A percentile compares a stretch with the other conserved stretches of the same genome.
These are phyloP conservation scores for Hydropotes inermis DNA, from an alignment of 2,113 vertebrate genomes.

Conservation along the genomic window DNA sequence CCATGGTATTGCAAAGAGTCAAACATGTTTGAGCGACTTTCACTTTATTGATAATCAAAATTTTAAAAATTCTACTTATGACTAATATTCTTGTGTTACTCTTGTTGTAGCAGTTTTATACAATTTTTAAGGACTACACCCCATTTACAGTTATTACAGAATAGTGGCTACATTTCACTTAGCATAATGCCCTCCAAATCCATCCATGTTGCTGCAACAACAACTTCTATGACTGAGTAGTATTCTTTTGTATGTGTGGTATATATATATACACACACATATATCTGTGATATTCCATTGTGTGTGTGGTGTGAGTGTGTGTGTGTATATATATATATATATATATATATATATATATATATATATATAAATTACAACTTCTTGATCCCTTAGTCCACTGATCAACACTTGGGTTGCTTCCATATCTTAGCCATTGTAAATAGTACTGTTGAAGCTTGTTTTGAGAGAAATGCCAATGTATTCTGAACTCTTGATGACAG, in stretches of 20 bases:
- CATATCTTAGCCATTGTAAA: not conserved
- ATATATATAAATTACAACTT: not conserved
- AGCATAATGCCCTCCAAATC: not conserved
- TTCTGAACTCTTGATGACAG: not conserved
- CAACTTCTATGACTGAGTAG: not conserved
- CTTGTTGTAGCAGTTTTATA: not conserved
- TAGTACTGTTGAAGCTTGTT: not conserved
- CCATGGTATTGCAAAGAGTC: not conserved
- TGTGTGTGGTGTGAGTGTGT: accelerated
- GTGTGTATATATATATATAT: too few relatives aligned
- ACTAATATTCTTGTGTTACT: not conserved
- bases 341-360: not conserved
- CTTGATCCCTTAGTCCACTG: not conserved
- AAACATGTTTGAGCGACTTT: not conserved
- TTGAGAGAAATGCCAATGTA: not conserved
- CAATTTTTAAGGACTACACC: not conserved
- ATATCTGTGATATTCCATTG: not conserved
- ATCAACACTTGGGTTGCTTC: not conserved
- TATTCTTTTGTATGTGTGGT: not conserved
- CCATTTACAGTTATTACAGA: not conserved
- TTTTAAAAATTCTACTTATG: not conserved
- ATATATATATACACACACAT: not conserved
- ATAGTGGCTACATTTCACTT: not conserved
- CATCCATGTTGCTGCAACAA: not conserved
- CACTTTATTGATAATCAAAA: not conserved